Percentiles rank a stretch among this genome's conserved stretches.
These are phyloP conservation scores for Brachyrhaphis roseni DNA, from an alignment of 2,797 vertebrate genomes.

Conservation along the genomic window DNA sequence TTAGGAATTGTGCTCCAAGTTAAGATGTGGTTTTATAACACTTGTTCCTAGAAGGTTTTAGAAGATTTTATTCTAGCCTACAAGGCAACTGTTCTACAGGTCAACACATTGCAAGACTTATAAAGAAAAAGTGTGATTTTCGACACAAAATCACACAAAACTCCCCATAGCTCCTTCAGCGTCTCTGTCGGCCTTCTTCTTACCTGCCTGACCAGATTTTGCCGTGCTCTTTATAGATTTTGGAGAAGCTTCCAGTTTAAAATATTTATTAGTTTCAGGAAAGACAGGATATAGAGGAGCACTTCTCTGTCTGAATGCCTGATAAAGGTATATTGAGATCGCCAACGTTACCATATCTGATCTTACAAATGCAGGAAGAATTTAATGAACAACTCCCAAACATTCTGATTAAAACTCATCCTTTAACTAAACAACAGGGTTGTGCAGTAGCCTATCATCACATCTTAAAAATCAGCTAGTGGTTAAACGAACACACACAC, in stretches of 20 bases:
- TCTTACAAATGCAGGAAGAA: constrained; percentile 48
- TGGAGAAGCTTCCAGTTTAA: neutral
- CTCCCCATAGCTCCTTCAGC: neutral
- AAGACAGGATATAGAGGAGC: neutral
- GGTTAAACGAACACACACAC: constrained; percentile 23
- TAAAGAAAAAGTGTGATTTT: neutral
- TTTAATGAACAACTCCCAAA: constrained; percentile 37
- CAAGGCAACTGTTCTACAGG: neutral
- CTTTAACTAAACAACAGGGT: constrained; percentile 54
- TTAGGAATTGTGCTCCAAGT: neutral
- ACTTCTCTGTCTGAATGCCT: neutral
- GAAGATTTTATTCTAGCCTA: neutral
- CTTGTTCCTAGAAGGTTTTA: neutral
- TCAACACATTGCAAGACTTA: neutral
- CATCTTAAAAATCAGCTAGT: constrained; percentile 41
- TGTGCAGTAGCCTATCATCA: constrained; percentile 51
- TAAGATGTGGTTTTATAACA: neutral
- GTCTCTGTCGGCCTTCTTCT: neutral
- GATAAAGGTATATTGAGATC: constrained; percentile 2
- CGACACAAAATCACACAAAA: neutral
- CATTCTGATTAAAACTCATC: constrained; percentile 49
- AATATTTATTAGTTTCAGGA: neutral
- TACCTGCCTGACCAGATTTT: neutral
- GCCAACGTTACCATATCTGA: constrained; percentile 11
- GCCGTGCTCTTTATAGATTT: neutral